A percentile compares a stretch with the other conserved stretches of the same genome.
Evolutionary conservation across 35 echinoderm and acorn worm species (phyloP).

Genomic region (Hemicentrotus pulcherrimus): DNA sequence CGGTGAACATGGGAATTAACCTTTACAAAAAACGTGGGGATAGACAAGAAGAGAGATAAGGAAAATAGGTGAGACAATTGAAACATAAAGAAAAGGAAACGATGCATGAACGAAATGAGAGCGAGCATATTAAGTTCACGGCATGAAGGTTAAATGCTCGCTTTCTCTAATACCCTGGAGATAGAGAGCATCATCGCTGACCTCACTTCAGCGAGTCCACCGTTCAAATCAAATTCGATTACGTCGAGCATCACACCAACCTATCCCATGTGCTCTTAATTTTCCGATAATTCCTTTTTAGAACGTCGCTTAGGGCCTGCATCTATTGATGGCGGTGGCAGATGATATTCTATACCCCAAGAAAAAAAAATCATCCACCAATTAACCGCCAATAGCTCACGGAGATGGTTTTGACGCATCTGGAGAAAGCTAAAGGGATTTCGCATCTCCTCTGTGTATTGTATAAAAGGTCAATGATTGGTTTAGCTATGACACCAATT

Average conservation of each 20-base stretch:
- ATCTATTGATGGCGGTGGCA: background rate
- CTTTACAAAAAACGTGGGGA: no score
- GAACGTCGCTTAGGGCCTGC: background rate
- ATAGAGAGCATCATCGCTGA: background rate
- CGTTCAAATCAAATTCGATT: background rate
- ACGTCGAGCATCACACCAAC: background rate
- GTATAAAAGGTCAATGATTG: background rate
- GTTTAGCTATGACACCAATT: background rate
- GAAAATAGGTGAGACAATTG: no score
- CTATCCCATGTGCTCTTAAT: background rate
- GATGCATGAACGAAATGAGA: no score
- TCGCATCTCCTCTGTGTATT: background rate
- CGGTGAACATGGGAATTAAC: no score
- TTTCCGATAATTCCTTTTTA: background rate
- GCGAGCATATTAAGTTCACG: no score
- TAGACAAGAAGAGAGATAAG: no score
- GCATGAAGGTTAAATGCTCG: no score
- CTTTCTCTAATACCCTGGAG: no score
- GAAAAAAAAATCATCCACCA: background rate
- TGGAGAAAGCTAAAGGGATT: background rate
- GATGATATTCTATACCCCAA: background rate
- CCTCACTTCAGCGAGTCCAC: background rate
- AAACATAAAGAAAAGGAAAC: no score
- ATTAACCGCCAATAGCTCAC: background rate
- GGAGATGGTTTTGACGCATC: background rate